A percentile compares a stretch with the other conserved stretches of the same genome.
These are phyloP conservation scores for Ciconia stormi DNA, from an alignment of 2,113 vertebrate genomes.

Conservation along the genomic window DNA sequence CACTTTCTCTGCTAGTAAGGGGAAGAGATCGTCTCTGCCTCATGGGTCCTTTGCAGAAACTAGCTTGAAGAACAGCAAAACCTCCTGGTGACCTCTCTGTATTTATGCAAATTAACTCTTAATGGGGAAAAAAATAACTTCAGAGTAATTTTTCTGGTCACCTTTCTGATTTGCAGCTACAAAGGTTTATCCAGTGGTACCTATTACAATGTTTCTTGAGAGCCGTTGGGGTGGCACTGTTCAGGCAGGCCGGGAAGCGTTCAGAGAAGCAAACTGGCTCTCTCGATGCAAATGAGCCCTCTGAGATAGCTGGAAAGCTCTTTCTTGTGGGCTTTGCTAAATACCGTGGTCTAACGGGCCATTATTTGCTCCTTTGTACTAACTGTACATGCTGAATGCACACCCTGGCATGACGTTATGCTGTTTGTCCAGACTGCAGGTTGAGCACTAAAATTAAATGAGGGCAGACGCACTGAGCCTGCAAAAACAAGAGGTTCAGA, in stretches of 20 bases:
- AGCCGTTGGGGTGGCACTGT: not conserved
- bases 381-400: not conserved
- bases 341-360: accelerated
- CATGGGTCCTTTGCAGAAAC: not conserved
- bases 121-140: not conserved
- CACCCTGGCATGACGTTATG: not conserved
- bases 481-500: not conserved
- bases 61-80: not conserved
- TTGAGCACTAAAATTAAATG: not conserved
- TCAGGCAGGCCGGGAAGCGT: not conserved
- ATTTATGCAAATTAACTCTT: not conserved
- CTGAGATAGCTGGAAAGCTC: not conserved
- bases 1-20: not conserved
- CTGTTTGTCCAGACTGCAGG: not conserved
- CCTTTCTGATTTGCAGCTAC: not conserved
- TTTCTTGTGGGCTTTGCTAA: slow-evolving; percentile 29
- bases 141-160: not conserved
- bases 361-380: not conserved
- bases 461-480: not conserved
- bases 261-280: not conserved
- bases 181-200: not conserved
- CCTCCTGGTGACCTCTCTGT: not conserved
- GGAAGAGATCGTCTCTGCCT: not conserved
- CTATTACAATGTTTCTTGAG: not conserved
- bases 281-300: not conserved